Base-by-base conservation (phyloP, 2,888 invertebrate genomes). In the Acanthosoma haemorrhoidale region DNA sequence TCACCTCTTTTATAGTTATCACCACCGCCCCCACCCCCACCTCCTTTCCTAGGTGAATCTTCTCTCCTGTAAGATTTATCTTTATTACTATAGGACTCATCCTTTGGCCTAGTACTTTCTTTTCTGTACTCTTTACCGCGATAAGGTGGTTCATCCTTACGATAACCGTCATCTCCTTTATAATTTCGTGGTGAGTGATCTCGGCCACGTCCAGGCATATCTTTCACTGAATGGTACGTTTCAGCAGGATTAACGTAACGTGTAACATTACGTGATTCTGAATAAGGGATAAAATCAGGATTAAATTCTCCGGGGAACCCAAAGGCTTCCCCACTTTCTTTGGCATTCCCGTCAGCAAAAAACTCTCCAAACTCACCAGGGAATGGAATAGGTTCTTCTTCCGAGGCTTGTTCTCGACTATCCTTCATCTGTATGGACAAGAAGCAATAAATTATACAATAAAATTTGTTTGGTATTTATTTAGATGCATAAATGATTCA, bases 351-450 rank as follows among this genome's bases (percentile, higher is more conserved):
- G 9, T 34, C 51, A 6, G 43, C 21, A 16, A 66, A 66, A 18
- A 66, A 66, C 13, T 41, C 43, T 6, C 60, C 60, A 13, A 66
- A 66, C 18, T 66, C 66, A 2, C 43, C 43, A n/a, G 66, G 51
- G 32, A 66, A 66, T 32, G 66, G 31, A 15, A 29, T 18, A 4
- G 25, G 43, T n/a, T 38, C 66, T n/a, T 66, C 66, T 11, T 34
- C 43, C 13, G 66, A 66, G 3, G 32, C 11, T 6, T 51, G 51
- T 21, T 66, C 66, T 13, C 15, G 13, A 32, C 66, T 66, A n/a
- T 38, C 64, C 11, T 34, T 64, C 4, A 34, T 32, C 51, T 43
- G 21, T 32, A n/a, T n/a, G n/a, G n/a, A n/a, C n/a, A n/a, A n/a
- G n/a, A n/a, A n/a, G n/a, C n/a, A n/a, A n/a, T n/a, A n/a, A n/a